Percentiles rank a stretch among this genome's conserved stretches.
Conservation (phyloP, 2,888 invertebrate genomes). For the Amorpha juglandis region DNA sequence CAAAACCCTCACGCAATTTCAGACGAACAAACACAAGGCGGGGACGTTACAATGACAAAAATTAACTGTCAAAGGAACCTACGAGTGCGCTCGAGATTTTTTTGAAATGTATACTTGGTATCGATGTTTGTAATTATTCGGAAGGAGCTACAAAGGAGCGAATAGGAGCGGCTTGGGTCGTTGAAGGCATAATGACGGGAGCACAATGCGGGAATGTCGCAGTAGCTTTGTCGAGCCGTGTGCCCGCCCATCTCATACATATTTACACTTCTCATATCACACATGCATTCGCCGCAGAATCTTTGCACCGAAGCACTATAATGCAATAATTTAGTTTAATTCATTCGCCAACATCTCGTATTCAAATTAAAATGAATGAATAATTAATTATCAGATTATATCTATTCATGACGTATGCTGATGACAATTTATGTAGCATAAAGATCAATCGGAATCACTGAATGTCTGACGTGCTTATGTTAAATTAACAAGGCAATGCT, state of each 20-base stretch:
- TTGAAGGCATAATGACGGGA: conserved; percentile 68
- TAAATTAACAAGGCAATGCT: conserved; percentile 1
- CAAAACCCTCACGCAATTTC: conserved; percentile 57
- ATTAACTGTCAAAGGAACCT: conserved; percentile 74
- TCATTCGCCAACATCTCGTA: conserved; percentile 45
- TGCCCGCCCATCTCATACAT: conserved; percentile 78
- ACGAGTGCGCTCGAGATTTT: conserved; percentile 66
- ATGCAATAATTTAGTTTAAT: conserved; percentile 47
- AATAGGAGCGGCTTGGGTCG: conserved; percentile 71
- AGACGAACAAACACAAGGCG: conserved; percentile 51
- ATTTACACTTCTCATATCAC: conserved; percentile 64
- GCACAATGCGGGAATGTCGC: conserved; percentile 67
- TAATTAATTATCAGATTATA: conserved; percentile 41
- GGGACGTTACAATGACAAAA: conserved; percentile 74
- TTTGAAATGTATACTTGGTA: conserved; percentile 79
- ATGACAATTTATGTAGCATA: conserved; percentile 18
- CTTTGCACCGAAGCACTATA: conserved; percentile 24
- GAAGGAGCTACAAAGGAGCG: conserved; percentile 76
- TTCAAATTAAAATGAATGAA: conserved; percentile 33
- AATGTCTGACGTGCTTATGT: conserved; percentile 3
- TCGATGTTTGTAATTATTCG: conserved; percentile 78
- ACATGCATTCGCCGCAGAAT: conserved; percentile 44
- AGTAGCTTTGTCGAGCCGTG: conserved; percentile 67
- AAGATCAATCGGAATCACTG: conserved; percentile 15
- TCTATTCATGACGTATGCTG: conserved; percentile 20